phyloP scores from a whole-genome alignment of 2,888 invertebrate species.

The Geotrupes spiniger region DNA sequence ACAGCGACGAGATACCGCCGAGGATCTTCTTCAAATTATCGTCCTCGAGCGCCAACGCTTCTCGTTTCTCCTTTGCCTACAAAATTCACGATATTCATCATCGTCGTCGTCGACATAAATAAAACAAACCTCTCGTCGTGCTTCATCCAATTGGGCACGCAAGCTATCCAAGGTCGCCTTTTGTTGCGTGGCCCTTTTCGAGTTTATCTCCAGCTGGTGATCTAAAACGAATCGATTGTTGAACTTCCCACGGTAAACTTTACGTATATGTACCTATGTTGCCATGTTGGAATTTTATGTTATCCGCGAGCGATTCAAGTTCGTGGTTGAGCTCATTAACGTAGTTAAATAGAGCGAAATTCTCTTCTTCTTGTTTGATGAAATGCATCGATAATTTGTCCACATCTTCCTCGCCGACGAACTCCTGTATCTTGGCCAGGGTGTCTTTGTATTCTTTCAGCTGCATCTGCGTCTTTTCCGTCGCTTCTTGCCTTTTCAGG shows the following conservation, averaged over 20 bases:
- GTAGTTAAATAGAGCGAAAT: conserved; percentile 88
- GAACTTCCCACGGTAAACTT: conserved; percentile 3
- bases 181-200: conserved; percentile 58
- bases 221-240: conserved; percentile 49
- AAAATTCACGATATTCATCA: too few species aligned
- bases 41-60: conserved; percentile 34
- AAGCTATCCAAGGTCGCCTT: conserved; percentile 59
- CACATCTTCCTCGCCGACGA: conserved; percentile 64
- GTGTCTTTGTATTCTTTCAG: conserved; percentile 73
- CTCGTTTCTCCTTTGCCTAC: conserved; percentile 11
- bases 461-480: conserved; percentile 67
- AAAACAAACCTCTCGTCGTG: conserved; percentile 47
- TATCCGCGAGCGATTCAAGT: conserved; percentile 69
- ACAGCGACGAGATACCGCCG: conserved; percentile 54
- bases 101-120: background rate
- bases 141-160: conserved; percentile 52
- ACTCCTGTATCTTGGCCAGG: conserved; percentile 67
- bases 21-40: conserved; percentile 44
- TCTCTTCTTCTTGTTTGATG: conserved; percentile 83
- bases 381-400: conserved; percentile 71
- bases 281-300: conserved; percentile 60
- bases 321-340: conserved; percentile 87
- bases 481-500: conserved; percentile 65
- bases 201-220: conserved; percentile 59
- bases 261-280: conserved; percentile 57